Percentiles rank a stretch among this genome's conserved stretches.
Evolutionary conservation across 2,113 vertebrate species (phyloP).

Genomic region (Dryoscopus gambensis): DNA sequence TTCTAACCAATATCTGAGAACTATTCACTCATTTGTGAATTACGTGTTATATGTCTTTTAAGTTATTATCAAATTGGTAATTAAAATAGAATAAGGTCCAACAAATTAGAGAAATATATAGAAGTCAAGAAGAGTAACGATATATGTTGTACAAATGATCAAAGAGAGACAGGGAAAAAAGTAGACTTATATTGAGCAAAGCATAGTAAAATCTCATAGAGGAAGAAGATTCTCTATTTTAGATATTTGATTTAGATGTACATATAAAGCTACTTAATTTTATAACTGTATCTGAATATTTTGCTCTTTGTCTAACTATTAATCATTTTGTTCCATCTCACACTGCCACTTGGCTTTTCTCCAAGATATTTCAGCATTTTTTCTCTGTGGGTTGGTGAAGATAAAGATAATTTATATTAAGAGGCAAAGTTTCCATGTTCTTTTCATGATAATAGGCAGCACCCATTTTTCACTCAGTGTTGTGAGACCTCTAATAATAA

Average conservation of each 20-base stretch:
- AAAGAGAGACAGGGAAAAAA: not conserved
- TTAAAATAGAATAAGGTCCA: not conserved
- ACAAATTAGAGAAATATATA: not conserved
- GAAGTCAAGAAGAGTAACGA: not conserved
- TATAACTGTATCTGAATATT: not conserved
- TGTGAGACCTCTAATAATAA: not conserved
- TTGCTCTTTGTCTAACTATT: not conserved
- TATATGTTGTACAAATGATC: not conserved
- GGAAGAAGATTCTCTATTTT: not conserved
- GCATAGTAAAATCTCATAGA: not conserved
- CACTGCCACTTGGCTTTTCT: not conserved
- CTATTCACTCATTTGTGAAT: not conserved
- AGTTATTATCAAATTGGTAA: not conserved
- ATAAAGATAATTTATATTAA: not conserved
- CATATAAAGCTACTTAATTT: not conserved
- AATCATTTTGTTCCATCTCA: not conserved
- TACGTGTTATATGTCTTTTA: not conserved
- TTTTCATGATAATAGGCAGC: not conserved
- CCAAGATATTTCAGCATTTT: not conserved
- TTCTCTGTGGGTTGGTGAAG: not conserved
- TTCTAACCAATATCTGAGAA: not conserved
- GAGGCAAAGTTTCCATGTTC: not conserved
- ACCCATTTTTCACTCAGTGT: not conserved
- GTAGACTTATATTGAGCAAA: not conserved
- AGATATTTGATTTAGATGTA: not conserved